Conservation (phyloP, 1,140 invertebrate species). For the Meloidogyne floridensis region DNA sequence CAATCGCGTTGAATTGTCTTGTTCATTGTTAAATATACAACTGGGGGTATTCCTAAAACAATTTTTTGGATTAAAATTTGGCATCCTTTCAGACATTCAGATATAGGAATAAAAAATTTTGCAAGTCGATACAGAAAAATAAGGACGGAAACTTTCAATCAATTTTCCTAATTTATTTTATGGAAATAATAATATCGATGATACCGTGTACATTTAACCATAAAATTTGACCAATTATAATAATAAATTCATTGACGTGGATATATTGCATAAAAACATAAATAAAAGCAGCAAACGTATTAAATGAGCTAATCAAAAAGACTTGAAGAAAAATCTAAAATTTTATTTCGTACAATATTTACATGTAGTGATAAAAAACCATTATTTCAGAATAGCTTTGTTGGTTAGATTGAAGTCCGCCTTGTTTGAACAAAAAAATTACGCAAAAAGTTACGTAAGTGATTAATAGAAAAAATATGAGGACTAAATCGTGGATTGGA, state of each 20-base stretch:
- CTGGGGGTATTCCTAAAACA: too few relatives aligned
- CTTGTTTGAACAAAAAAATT: neutral
- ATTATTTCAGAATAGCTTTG: neutral
- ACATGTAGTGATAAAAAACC: neutral
- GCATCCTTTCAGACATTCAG: too few relatives aligned
- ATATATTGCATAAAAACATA: conserved; percentile 31
- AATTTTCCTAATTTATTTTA: too few relatives aligned
- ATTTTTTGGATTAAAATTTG: too few relatives aligned
- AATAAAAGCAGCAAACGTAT: conserved; percentile 22
- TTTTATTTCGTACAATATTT: neutral
- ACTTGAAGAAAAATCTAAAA: conserved; percentile 36
- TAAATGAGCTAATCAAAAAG: conserved; percentile 30
- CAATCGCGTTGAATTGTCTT: too few relatives aligned
- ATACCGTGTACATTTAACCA: conserved; percentile 35
- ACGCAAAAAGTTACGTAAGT: neutral
- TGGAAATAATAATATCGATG: too few relatives aligned
- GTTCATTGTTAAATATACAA: too few relatives aligned
- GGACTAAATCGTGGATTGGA: neutral
- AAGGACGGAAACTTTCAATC: too few relatives aligned
- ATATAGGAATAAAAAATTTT: too few relatives aligned
- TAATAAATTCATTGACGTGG: conserved; percentile 22
- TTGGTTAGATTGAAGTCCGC: neutral
- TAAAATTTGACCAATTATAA: conserved; percentile 25
- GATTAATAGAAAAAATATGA: neutral
- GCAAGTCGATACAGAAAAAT: too few relatives aligned